Conservation (phyloP, 2,113 vertebrate genomes). For the Macquaria australasica region DNA sequence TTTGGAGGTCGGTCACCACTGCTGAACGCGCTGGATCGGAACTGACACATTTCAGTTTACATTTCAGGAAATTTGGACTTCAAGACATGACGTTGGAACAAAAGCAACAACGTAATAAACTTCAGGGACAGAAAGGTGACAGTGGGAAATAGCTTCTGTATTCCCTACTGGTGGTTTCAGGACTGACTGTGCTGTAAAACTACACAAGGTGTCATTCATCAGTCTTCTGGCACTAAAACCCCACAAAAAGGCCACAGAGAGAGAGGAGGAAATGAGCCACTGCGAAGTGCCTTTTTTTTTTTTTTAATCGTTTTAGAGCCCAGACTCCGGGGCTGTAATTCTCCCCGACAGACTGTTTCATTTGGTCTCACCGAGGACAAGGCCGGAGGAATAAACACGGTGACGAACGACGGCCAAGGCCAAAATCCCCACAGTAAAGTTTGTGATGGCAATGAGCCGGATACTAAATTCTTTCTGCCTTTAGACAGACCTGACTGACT, state of each 20-base stretch:
- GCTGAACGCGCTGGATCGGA: neutral
- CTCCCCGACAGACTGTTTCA: constrained; percentile 33
- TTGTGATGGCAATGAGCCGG: constrained; percentile 5
- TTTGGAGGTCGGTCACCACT: constrained; percentile 17
- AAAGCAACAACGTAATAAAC: neutral
- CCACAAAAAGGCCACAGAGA: constrained; percentile 24
- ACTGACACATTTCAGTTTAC: neutral
- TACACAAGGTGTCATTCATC: constrained; percentile 29
- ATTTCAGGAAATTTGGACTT: neutral
- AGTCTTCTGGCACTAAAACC: constrained; percentile 29
- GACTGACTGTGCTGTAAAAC: neutral
- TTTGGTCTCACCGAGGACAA: constrained; percentile 17
- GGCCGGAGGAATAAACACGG: constrained; percentile 21
- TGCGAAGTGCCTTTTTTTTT: neutral
- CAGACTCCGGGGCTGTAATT: constrained; percentile 26
- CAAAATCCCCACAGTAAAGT: neutral
- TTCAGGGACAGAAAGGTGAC: neutral
- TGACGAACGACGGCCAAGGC: constrained; percentile 15
- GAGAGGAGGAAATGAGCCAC: constrained; percentile 32
- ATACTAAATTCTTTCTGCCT: neutral
- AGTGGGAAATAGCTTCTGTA: neutral
- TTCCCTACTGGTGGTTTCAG: neutral
- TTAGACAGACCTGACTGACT: neutral
- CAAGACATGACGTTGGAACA: neutral
- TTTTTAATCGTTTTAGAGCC: constrained; percentile 15